phyloP scores from a whole-genome alignment of 2,888 invertebrate genomes.

The Linnaemya tessellans region DNA sequence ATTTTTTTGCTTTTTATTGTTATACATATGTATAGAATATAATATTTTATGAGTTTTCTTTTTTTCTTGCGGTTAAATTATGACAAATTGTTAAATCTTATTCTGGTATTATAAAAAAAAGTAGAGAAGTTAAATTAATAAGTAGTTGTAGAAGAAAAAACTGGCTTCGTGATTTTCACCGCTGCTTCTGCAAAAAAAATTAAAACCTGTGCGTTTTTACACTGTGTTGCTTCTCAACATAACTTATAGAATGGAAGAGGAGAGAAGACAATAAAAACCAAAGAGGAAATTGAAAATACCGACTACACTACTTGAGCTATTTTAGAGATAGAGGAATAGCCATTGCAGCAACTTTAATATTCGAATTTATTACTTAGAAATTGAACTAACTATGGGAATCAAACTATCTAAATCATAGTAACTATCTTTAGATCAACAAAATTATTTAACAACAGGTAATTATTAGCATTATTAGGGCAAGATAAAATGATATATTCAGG shows the following conservation, averaged over 20 bases:
- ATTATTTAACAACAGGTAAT: too few species aligned
- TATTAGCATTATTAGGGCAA: too few species aligned
- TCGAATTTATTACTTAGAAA: neutral
- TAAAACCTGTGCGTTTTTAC: slow-evolving; percentile 60
- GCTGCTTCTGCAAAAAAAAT: slow-evolving; percentile 56
- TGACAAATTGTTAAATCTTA: slow-evolving; percentile 44
- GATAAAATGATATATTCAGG: too few species aligned
- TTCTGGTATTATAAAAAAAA: slow-evolving; percentile 36
- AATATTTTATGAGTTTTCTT: slow-evolving; percentile 45
- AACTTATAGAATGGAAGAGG: neutral
- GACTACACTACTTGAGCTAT: slow-evolving; percentile 11
- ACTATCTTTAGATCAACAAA: too few species aligned
- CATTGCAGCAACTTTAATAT: neutral
- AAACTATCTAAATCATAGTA: too few species aligned
- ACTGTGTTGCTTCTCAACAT: slow-evolving; percentile 48
- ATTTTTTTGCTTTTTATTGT: neutral
- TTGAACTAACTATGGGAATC: neutral
- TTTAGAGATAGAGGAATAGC: neutral
- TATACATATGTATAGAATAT: neutral
- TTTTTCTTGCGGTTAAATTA: slow-evolving; percentile 28
- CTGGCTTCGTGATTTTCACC: slow-evolving; percentile 60
- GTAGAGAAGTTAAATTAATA: slow-evolving; percentile 46
- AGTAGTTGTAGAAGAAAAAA: slow-evolving; percentile 50
- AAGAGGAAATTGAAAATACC: slow-evolving; percentile 37
- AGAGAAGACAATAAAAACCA: slow-evolving; percentile 8